Percentiles rank a stretch among this genome's conserved stretches.
Evolutionary conservation across 2,888 invertebrate species (phyloP).

Genomic region (Cerceris rybyensis): DNA sequence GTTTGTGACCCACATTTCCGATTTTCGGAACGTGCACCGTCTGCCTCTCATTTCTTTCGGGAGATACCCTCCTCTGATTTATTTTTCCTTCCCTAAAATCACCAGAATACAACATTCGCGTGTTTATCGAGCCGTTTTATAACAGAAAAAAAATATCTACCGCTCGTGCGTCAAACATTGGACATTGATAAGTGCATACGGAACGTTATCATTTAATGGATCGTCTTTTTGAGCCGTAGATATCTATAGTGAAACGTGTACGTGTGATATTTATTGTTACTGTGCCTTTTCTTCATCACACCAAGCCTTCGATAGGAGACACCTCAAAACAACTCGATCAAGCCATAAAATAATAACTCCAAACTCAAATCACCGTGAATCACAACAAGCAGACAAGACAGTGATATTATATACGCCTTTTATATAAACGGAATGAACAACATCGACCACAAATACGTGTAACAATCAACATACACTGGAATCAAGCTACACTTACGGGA

Average conservation of each 20-base stretch:
- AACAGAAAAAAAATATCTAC: too few species aligned
- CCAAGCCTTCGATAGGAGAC: slow-evolving; percentile 34
- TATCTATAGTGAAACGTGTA: slow-evolving; percentile 26
- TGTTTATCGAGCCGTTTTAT: too few species aligned
- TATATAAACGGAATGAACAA: slow-evolving; percentile 15
- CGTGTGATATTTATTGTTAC: slow-evolving; percentile 18
- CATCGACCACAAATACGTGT: slow-evolving; percentile 35
- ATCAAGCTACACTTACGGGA: slow-evolving; percentile 22
- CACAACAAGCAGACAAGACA: slow-evolving; percentile 39
- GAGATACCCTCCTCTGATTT: background rate
- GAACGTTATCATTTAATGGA: background rate
- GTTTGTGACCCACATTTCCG: slow-evolving; percentile 26
- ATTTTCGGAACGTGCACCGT: slow-evolving; percentile 5
- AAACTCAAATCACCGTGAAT: slow-evolving; percentile 40
- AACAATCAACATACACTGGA: slow-evolving; percentile 31
- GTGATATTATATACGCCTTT: slow-evolving; percentile 25
- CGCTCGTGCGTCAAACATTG: slow-evolving; percentile 1
- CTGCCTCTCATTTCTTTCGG: background rate
- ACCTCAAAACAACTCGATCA: slow-evolving; percentile 9
- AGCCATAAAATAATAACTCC: slow-evolving; percentile 17
- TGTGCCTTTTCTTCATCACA: slow-evolving; percentile 39
- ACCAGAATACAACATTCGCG: too few species aligned
- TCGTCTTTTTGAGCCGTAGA: background rate
- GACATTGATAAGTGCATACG: background rate
- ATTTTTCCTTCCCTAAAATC: background rate